These are phyloP conservation scores for Campoplex capitator DNA, from an alignment of 2,888 invertebrate genomes.

Conservation along the genomic window DNA sequence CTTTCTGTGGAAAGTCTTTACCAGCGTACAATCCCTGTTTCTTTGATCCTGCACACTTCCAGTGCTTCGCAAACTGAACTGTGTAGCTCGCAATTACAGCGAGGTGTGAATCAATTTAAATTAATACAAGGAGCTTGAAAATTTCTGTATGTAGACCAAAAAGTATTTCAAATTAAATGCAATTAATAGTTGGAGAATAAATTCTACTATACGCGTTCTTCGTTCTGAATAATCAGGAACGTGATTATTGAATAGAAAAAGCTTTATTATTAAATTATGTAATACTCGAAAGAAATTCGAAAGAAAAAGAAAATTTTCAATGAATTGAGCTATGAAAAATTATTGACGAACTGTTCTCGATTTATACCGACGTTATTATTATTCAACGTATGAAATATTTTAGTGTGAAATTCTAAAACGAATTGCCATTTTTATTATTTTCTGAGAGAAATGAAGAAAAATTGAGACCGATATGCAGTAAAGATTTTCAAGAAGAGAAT, in stretches of 20 bases:
- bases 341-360: not conserved
- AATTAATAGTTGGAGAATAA: not conserved
- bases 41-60: not conserved
- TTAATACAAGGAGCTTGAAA: not conserved
- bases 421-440: not conserved
- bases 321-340: not conserved
- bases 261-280: not conserved
- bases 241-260: not conserved
- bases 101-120: not conserved
- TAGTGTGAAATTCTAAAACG: not conserved
- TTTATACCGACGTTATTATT: too few species aligned
- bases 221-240: not conserved
- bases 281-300: not conserved
- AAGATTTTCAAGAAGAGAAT: not conserved
- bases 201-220: not conserved
- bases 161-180: not conserved
- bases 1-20: constrained; percentile 20
- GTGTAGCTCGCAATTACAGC: not conserved
- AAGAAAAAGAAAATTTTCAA: not conserved
- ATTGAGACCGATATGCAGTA: not conserved
- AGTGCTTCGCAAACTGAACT: not conserved
- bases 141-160: not conserved
- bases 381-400: too few species aligned
- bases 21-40: constrained; percentile 3
- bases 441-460: not conserved